A percentile compares a stretch with the other conserved stretches of the same genome.
Conservation (phyloP, 2,113 vertebrate genomes). For the Callionymus lyra region DNA sequence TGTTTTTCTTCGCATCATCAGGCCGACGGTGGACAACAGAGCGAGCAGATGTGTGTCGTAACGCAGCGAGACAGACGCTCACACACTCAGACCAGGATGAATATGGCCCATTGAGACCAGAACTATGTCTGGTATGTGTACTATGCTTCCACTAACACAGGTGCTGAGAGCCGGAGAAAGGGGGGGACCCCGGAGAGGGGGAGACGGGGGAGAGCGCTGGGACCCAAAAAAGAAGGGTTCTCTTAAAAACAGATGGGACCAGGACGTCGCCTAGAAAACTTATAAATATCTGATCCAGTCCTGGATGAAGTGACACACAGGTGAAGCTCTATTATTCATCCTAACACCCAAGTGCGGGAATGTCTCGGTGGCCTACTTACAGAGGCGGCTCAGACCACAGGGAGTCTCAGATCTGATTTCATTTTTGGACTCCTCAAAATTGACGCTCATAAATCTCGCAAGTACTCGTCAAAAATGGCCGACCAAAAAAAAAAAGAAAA, state of each 20-base stretch:
- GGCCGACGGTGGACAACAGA: conserved; percentile 1
- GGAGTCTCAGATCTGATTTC: no score
- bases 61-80: conserved; percentile 9
- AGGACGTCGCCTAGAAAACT: no score
- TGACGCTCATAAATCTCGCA: no score
- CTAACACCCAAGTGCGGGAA: no score
- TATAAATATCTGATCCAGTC: no score
- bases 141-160: conserved; percentile 59
- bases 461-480: no score
- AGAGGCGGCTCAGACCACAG: no score
- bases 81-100: conserved; percentile 26
- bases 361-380: no score
- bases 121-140: conserved; percentile 61
- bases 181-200: background rate
- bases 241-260: conserved; percentile 1
- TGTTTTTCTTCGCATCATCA: conserved; percentile 1
- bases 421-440: no score
- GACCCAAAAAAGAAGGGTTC: background rate
- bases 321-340: no score
- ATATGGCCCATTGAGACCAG: conserved; percentile 53
- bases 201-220: background rate
- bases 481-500: no score
- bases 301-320: no score
- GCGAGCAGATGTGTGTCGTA: conserved; percentile 27
- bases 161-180: conserved; percentile 21